phyloP scores from a whole-genome alignment of 2,888 invertebrate species.

The Cephus nigrinus region DNA sequence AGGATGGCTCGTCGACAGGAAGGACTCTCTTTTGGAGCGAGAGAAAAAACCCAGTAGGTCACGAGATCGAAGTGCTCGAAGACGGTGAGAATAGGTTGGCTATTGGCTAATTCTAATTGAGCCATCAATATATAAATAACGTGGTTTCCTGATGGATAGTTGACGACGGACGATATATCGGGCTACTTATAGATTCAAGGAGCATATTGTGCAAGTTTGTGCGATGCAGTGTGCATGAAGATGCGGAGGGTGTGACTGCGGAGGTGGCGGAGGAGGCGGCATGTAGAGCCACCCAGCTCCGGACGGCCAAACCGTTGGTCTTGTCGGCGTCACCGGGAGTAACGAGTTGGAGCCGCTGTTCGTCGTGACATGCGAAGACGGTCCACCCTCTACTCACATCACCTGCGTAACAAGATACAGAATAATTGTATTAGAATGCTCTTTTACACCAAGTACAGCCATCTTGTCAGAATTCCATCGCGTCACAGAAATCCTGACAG shows the following conservation, averaged over 20 bases:
- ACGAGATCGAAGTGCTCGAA: no score
- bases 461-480: no score
- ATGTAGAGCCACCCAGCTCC: conserved; percentile 57
- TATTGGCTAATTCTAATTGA: no score
- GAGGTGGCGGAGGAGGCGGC: conserved; percentile 37
- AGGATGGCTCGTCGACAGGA: no score
- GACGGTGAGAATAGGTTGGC: no score
- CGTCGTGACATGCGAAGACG: conserved; percentile 49
- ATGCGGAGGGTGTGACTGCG: conserved; percentile 43
- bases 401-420: conserved; percentile 59
- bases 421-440: background rate
- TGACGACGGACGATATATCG: no score
- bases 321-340: conserved; percentile 31
- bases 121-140: no score
- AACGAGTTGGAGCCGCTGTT: conserved; percentile 44
- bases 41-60: no score
- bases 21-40: no score
- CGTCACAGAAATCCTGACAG: no score
- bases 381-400: conserved; percentile 69
- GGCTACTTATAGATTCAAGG: conserved; percentile 54
- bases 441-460: background rate
- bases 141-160: no score
- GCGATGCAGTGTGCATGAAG: conserved; percentile 58
- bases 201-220: conserved; percentile 63
- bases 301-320: conserved; percentile 50